Conservation (phyloP, 2,113 vertebrate species). For the Anseranas semipalmata region DNA sequence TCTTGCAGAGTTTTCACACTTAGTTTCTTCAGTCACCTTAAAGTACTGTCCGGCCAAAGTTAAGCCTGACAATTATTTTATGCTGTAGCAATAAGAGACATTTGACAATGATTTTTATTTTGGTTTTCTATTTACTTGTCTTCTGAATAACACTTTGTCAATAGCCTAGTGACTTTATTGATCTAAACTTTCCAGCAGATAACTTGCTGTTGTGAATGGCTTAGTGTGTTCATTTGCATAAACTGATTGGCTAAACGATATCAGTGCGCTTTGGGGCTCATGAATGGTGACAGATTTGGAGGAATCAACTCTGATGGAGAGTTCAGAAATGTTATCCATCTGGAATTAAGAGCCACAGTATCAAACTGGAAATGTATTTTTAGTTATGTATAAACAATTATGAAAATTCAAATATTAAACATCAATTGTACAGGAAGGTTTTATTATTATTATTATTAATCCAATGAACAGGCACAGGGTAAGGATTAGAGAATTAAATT, state of each 20-base stretch:
- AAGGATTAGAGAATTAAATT: background rate
- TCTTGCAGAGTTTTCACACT: background rate
- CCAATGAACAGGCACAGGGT: background rate
- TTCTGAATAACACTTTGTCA: constrained; percentile 15
- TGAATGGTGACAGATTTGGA: background rate
- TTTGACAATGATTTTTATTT: background rate
- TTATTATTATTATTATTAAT: background rate
- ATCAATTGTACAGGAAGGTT: background rate
- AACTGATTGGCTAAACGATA: constrained; percentile 26
- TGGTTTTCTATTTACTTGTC: background rate
- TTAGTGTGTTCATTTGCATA: constrained; percentile 38
- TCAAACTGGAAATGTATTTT: background rate
- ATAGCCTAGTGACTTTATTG: background rate
- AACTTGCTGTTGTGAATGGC: background rate
- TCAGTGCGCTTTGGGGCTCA: background rate
- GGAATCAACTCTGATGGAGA: background rate
- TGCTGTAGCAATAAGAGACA: background rate
- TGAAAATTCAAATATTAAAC: background rate
- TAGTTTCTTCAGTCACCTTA: background rate
- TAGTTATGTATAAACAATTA: background rate
- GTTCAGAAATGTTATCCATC: background rate
- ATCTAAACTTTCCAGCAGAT: constrained; percentile 43
- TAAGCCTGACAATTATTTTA: background rate
- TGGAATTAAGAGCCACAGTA: background rate
- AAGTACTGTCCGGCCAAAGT: background rate